Evolutionary conservation across 2,797 vertebrate species (phyloP).

Genomic region (Chiloscyllium punctatum): DNA sequence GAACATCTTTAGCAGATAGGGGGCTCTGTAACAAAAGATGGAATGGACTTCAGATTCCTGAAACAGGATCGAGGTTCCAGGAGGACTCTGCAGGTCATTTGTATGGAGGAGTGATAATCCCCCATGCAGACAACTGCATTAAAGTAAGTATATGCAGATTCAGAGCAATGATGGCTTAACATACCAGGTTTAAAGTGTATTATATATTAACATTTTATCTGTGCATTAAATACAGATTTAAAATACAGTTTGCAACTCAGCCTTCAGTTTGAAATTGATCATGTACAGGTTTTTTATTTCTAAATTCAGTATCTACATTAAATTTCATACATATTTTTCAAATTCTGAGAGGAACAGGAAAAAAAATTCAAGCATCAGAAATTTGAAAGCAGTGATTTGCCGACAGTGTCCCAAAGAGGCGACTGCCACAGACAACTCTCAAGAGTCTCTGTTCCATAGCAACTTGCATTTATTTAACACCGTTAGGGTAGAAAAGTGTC

Average conservation of each 20-base stretch:
- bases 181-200: not conserved
- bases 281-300: not conserved
- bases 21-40: conserved; percentile 34
- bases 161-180: not conserved
- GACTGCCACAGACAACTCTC: not conserved
- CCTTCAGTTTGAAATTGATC: not conserved
- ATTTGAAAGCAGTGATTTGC: not conserved
- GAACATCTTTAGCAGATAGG: conserved; percentile 23
- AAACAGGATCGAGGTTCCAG: conserved; percentile 29
- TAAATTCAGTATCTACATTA: not conserved
- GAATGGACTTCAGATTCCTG: conserved; percentile 3
- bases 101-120: not conserved
- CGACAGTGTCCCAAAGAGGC: not conserved
- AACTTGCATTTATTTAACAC: not conserved
- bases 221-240: not conserved
- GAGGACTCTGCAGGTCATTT: not conserved
- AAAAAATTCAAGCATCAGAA: not conserved
- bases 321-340: not conserved
- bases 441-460: not conserved
- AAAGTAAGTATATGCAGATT: not conserved
- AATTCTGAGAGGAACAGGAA: not conserved
- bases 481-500: not conserved
- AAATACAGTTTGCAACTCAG: not conserved
- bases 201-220: not conserved
- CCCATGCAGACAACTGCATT: not conserved